Evolutionary conservation across 2,797 vertebrate genomes (phyloP), one percentile per base, ranked within the genome.

Genomic region (Sebastes taczanowskii): DNA sequence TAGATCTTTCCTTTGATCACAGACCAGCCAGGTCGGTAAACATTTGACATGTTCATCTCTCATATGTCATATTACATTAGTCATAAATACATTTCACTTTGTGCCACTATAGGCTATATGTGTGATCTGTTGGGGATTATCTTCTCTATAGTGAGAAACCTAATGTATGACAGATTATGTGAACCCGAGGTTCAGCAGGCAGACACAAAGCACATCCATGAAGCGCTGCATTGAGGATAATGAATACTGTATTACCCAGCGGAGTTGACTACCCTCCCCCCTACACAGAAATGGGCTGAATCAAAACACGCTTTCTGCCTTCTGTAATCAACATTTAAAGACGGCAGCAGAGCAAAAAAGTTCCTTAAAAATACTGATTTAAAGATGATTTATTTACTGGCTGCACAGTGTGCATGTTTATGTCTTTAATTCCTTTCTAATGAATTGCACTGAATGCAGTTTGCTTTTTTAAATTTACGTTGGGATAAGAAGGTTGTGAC

Each of bases 231-330:
- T 7, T 32, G 73, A 65, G 27, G 53, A 27, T 73, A 8, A 89
- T 91, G 82, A 90, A 92, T 93, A 86, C 64, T 88, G 74, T 71
- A 91, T 89, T 83, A 89, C 88, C 86, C 90, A 1, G 59, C 7
- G 78, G 88, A 81, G 52, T 67, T 56, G 20, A n/a, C 58, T 58
- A 8, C 62, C 67, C 76, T 38, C 78, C 74, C 74, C 69, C 59
- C 66, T n/a, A 56, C 67, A 30, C 71, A 42, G 23, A 78, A 34
- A 68, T 46, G 11, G 4, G 61, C 34, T 67, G 32, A 71, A 66
- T 85, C 69, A 66, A 75, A 90, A 78, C 64, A 63, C 3, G 77
- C 52, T 82, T 52, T 55, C 42, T 78, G 35, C 29, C 27, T 52
- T 7, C 82, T 74, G 49, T 60, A 38, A 86, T 83, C 74, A 80